phyloP scores from a whole-genome alignment of 2,113 vertebrate genomes.

The Passer domesticus region DNA sequence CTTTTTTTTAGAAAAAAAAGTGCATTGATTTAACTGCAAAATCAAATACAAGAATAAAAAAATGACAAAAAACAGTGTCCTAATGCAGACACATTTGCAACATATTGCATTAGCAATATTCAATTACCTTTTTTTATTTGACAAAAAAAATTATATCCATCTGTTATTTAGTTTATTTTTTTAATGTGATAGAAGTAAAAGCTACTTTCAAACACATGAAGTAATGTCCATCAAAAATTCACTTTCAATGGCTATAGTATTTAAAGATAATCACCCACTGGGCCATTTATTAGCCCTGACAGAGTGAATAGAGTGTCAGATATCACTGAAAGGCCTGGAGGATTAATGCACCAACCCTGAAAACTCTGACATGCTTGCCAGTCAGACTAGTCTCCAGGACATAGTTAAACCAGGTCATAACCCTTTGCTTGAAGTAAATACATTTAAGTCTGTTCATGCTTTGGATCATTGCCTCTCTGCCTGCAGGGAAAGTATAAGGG shows the following conservation, averaged over 20 bases:
- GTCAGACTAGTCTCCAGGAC: slow-evolving; percentile 10
- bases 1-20: not conserved
- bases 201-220: not conserved
- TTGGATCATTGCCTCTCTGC: slow-evolving; percentile 4
- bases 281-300: not conserved
- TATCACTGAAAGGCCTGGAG: not conserved
- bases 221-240: not conserved
- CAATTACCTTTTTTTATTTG: not conserved
- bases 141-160: not conserved
- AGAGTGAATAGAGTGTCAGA: not conserved
- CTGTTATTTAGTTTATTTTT: not conserved
- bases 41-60: not conserved
- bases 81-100: not conserved
- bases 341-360: not conserved
- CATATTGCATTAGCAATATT: not conserved
- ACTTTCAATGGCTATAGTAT: not conserved
- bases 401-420: slow-evolving; percentile 34
- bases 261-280: slow-evolving; percentile 6
- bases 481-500: not conserved
- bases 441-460: not conserved
- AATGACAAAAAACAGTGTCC: fast-evolving
- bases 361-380: not conserved
- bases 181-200: not conserved
- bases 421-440: slow-evolving; percentile 19
- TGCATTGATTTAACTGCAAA: not conserved